phyloP scores from a whole-genome alignment of 2,888 invertebrate genomes.

The Drosophila gaucha region DNA sequence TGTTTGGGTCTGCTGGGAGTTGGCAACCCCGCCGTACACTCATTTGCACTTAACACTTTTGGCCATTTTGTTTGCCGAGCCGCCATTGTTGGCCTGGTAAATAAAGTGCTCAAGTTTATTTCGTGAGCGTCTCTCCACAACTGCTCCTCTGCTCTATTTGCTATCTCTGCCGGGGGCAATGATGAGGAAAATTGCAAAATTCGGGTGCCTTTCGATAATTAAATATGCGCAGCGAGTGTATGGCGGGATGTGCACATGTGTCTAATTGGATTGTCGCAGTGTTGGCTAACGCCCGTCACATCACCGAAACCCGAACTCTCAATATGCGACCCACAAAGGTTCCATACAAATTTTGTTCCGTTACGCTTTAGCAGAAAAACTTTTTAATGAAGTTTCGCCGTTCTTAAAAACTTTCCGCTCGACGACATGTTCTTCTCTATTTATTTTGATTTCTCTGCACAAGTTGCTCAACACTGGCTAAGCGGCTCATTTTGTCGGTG shows the following conservation, averaged over 20 bases:
- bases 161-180: conserved; percentile 36
- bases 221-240: conserved; percentile 56
- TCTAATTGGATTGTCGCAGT: conserved; percentile 74
- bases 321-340: conserved; percentile 63
- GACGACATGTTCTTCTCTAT: conserved; percentile 71
- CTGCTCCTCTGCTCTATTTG: not conserved
- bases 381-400: conserved; percentile 76
- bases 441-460: conserved; percentile 67
- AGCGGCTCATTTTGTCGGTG: conserved; percentile 67
- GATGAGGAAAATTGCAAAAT: conserved; percentile 75
- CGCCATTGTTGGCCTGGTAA: conserved; percentile 59
- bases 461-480: conserved; percentile 50
- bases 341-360: conserved; percentile 30
- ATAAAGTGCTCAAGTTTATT: conserved; percentile 62
- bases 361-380: conserved; percentile 48
- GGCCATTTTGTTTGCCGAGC: conserved; percentile 69
- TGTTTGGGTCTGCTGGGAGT: conserved; percentile 25
- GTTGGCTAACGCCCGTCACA: conserved; percentile 63
- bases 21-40: conserved; percentile 49
- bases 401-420: conserved; percentile 69
- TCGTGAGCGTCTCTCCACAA: conserved; percentile 12
- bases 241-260: conserved; percentile 53
- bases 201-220: conserved; percentile 69
- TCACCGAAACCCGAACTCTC: conserved; percentile 18
- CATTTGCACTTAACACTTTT: conserved; percentile 80